Evolutionary conservation across 37 sponge, comb jelly and placozoan genomes (phyloP).

Genomic region (Spongilla lacustris): DNA sequence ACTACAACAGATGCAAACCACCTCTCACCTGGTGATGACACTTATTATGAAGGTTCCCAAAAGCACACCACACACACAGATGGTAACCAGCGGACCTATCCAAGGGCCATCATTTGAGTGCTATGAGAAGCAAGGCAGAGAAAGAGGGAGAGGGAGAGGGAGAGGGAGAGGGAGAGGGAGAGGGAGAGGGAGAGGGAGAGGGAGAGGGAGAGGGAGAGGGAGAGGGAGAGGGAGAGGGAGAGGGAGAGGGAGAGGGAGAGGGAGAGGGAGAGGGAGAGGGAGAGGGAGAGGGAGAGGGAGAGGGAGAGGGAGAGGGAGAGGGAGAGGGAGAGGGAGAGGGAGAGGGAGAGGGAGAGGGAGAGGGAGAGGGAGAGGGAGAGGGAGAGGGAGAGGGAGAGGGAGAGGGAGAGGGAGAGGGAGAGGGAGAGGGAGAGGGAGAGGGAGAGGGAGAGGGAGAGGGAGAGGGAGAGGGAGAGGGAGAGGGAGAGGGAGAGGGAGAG

Average conservation of each 20-base stretch:
- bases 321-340: neutral
- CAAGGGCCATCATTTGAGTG: too few species aligned
- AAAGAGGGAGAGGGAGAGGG: conserved; percentile 3
- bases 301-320: neutral
- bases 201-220: neutral
- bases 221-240: neutral
- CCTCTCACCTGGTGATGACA: too few species aligned
- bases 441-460: neutral
- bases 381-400: neutral
- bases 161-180: too few species aligned
- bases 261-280: neutral
- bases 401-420: neutral
- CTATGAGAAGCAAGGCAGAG: neutral
- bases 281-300: neutral
- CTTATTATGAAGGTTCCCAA: too few species aligned
- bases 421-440: neutral
- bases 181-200: neutral
- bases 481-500: neutral
- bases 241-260: neutral
- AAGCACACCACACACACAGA: too few species aligned
- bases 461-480: neutral
- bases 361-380: neutral
- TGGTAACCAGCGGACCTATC: too few species aligned
- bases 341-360: neutral
- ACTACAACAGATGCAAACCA: too few species aligned